Base-by-base conservation (phyloP, 1,140 invertebrate genomes). In the Eumaeus atala region DNA sequence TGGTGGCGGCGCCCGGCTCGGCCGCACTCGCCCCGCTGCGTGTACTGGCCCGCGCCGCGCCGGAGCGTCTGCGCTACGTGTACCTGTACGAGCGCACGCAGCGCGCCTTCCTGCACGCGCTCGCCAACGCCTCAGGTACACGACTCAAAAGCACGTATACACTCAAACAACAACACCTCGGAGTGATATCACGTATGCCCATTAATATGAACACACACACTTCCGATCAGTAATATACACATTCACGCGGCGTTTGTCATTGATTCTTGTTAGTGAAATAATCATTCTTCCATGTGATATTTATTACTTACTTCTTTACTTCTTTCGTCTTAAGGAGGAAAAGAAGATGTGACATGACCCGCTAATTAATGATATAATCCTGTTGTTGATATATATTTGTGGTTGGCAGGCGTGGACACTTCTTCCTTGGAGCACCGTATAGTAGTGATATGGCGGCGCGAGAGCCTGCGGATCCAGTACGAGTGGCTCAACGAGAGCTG, bases 391-490 rank as follows among this genome's bases (percentile, higher is more conserved):
- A 28, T 28, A 3, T 28, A 6, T 6, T 6, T 38, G 16, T 53
- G 36, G n/a, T 48, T n/a, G n/a, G 16, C 54, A 85, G 82, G 82
- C 33, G 87, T 87, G 59, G 88, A 89, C 37, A 74, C 80, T 3
- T 84, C 84, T 3, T 70, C 93, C 58, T 90, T 93, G 37, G 77
- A 92, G 28, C 80, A 94, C 44, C 90, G 93, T 38, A 91, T 96
- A 44, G 95, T 96, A 0, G 93, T 98, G 33, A 92, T 98, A 58
- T 98, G 96, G 96, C 90, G 96, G 14, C 90, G 93, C 42, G 95
- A 97, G 77, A 90, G 91, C 12, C 92, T 92, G 16, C 92, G 94
- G 54, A 87, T 98, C n/a, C 95, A 95, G 72, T 98, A 97, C 74
- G 95, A 97, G 72, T 98, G 97, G 96, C 78, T 96, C 3, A 89